Evolutionary conservation across 2,888 invertebrate species (phyloP), one percentile per base, ranked within the genome.

Genomic region (Polydrusus cervinus): DNA sequence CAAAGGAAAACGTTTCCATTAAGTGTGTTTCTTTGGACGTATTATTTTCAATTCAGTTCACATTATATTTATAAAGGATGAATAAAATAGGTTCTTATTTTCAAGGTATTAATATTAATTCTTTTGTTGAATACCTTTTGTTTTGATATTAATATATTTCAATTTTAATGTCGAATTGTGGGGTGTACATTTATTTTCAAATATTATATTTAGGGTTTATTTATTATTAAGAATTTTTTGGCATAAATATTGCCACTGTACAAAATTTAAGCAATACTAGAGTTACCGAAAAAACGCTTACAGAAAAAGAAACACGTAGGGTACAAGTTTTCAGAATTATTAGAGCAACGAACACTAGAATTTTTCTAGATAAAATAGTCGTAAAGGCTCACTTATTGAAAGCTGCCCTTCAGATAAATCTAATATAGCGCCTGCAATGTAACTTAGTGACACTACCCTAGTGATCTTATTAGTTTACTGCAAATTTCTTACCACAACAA

Each of bases 231-330:
- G 25, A 3, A 25, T 60, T 60, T 60, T 60, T 60, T 60, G 57
- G 57, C 57, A 38, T 9, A 53, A 40, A 11, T 60, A 60, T 3
- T 55, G 49, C 66, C 66, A 53, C 14, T 71, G 70, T 71, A 71
- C 70, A 71, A 71, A 60, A 71, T 53, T 60, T 14, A 71, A 71
- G 70, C 70, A 71, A 71, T 71, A 71, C 53, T 71, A 53, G 47
- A 51, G 20, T 49, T 43, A 51, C 53, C 20, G 40, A 67, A 55
- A 55, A 49, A 55, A 67, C 67, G 67, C 67, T 67, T 67, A 67
- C 40, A 67, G 53, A 53, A 16, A 55, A 38, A 43, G 20, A 20
- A 25, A 53, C 49, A 61, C 30, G 34, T 69, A 69, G 60, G 34
- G 64, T 60, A 60, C 38, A 60, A 60, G 13, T 64, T 47, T 53